A percentile compares a stretch with the other conserved stretches of the same genome.
Evolutionary conservation across 2,113 vertebrate genomes (phyloP).

Genomic region (Pica pica): DNA sequence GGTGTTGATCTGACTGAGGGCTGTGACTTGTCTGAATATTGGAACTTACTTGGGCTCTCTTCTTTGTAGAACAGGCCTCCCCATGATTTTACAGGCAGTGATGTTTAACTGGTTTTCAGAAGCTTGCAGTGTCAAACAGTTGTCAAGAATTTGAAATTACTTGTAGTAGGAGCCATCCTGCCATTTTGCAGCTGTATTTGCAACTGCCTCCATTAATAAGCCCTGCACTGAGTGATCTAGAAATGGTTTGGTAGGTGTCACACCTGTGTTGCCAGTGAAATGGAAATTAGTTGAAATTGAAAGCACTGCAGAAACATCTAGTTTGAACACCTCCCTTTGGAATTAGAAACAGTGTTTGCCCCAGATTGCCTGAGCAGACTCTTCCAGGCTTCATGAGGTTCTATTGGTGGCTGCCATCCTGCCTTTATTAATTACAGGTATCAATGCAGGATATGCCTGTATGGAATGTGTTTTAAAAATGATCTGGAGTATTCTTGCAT

Average conservation of each 20-base stretch:
- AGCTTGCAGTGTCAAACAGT: not conserved
- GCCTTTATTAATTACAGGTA: not conserved
- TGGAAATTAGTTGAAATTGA: not conserved
- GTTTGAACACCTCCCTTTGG: not conserved
- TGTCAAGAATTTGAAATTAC: not conserved
- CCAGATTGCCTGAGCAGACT: not conserved
- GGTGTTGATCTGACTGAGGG: not conserved
- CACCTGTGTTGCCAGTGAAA: not conserved
- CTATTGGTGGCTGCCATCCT: not conserved
- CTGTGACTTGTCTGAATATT: not conserved
- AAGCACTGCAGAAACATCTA: not conserved
- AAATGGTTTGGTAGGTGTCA: not conserved
- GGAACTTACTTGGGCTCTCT: not conserved
- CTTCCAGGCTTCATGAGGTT: not conserved
- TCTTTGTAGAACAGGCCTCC: not conserved
- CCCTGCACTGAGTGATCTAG: not conserved
- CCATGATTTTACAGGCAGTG: not conserved
- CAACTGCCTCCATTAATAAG: not conserved
- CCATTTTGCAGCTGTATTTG: not conserved
- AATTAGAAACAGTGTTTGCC: not conserved
- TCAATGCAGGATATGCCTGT: not conserved
- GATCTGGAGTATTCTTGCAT: not conserved
- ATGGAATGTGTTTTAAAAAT: not conserved
- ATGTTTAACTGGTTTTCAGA: not conserved
- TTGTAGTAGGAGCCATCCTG: not conserved